These are phyloP conservation scores for Emys orbicularis DNA, from an alignment of 2,797 vertebrate species.

Conservation along the genomic window DNA sequence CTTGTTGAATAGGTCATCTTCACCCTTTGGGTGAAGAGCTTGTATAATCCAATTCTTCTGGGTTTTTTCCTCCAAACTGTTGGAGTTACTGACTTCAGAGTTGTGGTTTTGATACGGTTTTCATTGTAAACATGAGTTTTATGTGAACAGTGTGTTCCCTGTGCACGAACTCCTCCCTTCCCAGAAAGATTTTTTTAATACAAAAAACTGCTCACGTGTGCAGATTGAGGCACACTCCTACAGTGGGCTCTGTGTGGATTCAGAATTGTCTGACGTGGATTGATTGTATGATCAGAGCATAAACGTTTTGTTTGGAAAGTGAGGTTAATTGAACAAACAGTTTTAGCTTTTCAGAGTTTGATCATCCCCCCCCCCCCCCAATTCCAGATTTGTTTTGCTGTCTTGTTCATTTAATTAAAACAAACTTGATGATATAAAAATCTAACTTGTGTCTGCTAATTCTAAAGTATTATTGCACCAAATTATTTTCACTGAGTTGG, in stretches of 20 bases:
- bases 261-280: not conserved
- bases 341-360: not conserved
- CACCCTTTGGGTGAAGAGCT: no score
- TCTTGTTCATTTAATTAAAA: not conserved
- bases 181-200: no score
- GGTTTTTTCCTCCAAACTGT: no score
- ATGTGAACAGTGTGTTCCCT: no score
- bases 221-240: not conserved
- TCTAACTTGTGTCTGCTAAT: not conserved
- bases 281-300: not conserved
- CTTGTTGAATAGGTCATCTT: no score
- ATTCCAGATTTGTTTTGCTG: not conserved
- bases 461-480: not conserved
- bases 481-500: not conserved
- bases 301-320: not conserved
- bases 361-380: fast-evolving
- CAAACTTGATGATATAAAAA: not conserved
- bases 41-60: no score
- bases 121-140: no score
- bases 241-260: not conserved
- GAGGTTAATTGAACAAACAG: not conserved
- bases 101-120: no score
- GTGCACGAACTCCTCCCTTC: no score
- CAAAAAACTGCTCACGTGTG: no score
- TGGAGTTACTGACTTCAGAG: no score